These are phyloP conservation scores for Seira musarum DNA, from an alignment of 2,888 invertebrate species.

Conservation along the genomic window DNA sequence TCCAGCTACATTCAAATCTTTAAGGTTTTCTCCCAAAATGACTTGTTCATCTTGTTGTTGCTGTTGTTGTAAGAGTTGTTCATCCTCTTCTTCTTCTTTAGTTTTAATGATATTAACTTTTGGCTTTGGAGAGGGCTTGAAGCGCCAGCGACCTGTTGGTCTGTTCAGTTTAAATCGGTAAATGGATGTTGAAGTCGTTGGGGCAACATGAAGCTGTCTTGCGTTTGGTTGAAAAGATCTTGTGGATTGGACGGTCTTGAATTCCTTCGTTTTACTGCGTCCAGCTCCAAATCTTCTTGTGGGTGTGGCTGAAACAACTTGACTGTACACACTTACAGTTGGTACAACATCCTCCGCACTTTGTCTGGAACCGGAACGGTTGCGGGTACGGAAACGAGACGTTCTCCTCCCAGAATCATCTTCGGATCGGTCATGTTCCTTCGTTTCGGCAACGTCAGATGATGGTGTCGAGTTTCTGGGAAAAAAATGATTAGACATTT, in stretches of 20 bases:
- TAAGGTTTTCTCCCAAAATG: constrained; percentile 55
- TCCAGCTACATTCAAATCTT: constrained; percentile 57
- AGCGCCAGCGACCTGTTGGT: constrained; percentile 90
- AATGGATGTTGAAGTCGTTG: constrained; percentile 67
- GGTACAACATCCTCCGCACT: constrained; percentile 58
- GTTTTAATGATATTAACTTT: constrained; percentile 76
- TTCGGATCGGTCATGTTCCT: constrained; percentile 26
- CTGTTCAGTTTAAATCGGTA: constrained; percentile 88
- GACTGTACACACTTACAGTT: constrained; percentile 67
- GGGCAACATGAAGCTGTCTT: constrained; percentile 56
- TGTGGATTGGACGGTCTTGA: constrained; percentile 56
- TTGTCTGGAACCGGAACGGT: constrained; percentile 50
- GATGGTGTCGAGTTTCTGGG: constrained; percentile 43
- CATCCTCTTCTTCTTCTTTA: constrained; percentile 66
- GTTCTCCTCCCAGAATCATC: constrained; percentile 29
- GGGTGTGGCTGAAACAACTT: constrained; percentile 66
- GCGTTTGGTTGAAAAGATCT: constrained; percentile 48
- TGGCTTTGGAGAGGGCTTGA: constrained; percentile 91
- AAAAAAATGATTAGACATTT: too few relatives aligned
- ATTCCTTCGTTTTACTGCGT: constrained; percentile 52
- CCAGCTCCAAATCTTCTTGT: constrained; percentile 64
- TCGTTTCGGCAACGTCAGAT: constrained; percentile 27
- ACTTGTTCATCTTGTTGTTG: constrained; percentile 2
- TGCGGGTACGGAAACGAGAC: constrained; percentile 63
- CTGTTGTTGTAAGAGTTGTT: constrained; percentile 9